Conservation (phyloP, 2,888 invertebrate genomes). For the Sylvicola cinctus region DNA sequence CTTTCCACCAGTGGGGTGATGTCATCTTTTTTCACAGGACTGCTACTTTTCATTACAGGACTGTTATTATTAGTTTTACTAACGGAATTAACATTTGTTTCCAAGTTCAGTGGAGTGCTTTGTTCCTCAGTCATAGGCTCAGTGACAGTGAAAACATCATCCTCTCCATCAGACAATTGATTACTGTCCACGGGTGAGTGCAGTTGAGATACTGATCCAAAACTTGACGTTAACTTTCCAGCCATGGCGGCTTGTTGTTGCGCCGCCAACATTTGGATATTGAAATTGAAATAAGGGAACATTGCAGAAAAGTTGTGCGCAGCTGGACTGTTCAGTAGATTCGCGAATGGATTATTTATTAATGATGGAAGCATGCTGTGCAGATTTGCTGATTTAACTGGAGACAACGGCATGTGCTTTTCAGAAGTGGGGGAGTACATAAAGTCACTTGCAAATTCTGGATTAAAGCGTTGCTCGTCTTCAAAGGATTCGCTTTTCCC, state of each 20-base stretch:
- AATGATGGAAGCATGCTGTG: conserved; percentile 10
- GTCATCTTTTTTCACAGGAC: conserved; percentile 11
- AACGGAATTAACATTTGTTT: no score
- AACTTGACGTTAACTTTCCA: conserved; percentile 17
- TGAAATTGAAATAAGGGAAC: conserved; percentile 24
- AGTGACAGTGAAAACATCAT: conserved; percentile 15
- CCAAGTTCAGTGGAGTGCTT: conserved; percentile 10
- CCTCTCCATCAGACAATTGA: background rate
- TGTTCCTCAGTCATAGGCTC: conserved; percentile 20
- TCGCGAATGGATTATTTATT: conserved; percentile 17
- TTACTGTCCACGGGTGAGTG: conserved; percentile 8
- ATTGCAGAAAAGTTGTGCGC: conserved; percentile 17
- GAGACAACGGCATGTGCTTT: conserved; percentile 2
- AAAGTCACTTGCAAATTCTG: no score
- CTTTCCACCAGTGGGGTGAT: no score
- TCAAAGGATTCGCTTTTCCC: no score
- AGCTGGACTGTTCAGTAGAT: conserved; percentile 16
- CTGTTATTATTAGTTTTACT: no score
- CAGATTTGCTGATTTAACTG: conserved; percentile 2
- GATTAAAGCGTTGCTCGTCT: no score
- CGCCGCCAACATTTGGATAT: conserved; percentile 24
- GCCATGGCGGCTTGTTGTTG: conserved; percentile 24
- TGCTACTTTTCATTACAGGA: no score
- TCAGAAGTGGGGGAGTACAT: no score
- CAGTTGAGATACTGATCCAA: conserved; percentile 14